Evolutionary conservation across 2,888 invertebrate species (phyloP), one percentile per base, ranked within the genome.

Genomic region (Theretra japonica): DNA sequence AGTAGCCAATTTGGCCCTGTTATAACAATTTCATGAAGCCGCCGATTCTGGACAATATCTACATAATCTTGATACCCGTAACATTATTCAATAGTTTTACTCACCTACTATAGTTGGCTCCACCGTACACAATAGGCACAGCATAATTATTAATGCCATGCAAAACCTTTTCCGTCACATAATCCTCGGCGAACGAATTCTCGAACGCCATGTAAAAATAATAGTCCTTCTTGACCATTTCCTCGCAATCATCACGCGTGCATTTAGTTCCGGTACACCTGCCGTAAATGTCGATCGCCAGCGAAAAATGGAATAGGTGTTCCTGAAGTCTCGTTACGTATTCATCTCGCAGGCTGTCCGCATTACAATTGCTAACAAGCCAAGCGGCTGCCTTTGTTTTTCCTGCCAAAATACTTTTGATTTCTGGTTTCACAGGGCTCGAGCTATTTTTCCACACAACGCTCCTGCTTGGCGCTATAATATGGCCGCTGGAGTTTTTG

Each of bases 81-180:
- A 11, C 15, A 41, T 41, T 41, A 11, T 41, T 41, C 50, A 33
- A 70, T 19, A 33, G 21, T 48, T 48, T n/a, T 25, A 21, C 2
- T 75, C 82, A 91, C 90, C 89, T 88, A 78, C 70, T 88, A 83
- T 96, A 97, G 87, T 96, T 95, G 74, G 95, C 95, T 5, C 95
- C 95, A 0, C 96, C 96, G 89, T 95, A 96, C 41, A 96, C 96
- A 74, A 96, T 95, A 8, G 96, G 96, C n/a, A 96, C 91, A 17
- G 96, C 94, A 78, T 95, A 95, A 87, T 96, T 95, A 83, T 95
- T 90, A 74, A 94, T 90, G 11, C 93, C 90, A 65, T 85, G 85
- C 28, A 92, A 76, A 60, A 90, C 84, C 75, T 90, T 90, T 73
- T 90, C 89, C 0, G 90, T 86, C 50, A 91, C 88, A 78, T 88